Conservation (phyloP, 2,888 invertebrate genomes). For the Dastarcus helophoroides region DNA sequence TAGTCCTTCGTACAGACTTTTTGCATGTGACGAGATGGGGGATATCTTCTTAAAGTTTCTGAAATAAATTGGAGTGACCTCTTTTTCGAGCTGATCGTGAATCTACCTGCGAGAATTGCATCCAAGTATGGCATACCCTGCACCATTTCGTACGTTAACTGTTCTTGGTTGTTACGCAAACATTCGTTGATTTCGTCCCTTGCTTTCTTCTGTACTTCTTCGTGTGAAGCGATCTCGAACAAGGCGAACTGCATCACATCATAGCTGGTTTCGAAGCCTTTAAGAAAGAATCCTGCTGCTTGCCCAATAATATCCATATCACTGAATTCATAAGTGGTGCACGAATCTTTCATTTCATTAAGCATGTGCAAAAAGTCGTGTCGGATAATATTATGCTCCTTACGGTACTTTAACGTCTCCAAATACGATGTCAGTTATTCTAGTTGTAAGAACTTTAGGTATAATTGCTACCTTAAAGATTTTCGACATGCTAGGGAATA, state of each 20-base stretch:
- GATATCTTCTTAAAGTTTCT: neutral
- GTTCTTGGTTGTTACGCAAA: neutral
- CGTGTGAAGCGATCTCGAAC: neutral
- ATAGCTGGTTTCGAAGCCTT: neutral
- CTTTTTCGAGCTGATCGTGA: too few relatives aligned
- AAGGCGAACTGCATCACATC: neutral
- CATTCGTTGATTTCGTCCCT: neutral
- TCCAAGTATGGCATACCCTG: slow-evolving; percentile 1
- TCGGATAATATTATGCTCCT: neutral
- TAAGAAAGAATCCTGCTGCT: neutral
- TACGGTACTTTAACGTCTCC: slow-evolving; percentile 1
- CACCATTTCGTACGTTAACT: neutral
- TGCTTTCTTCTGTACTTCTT: neutral
- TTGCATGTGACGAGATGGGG: neutral
- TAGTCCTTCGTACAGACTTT: slow-evolving; percentile 1
- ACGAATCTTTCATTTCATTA: neutral
- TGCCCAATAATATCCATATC: neutral
- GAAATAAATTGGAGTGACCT: too few relatives aligned
- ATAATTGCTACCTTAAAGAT: neutral
- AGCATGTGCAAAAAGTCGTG: neutral
- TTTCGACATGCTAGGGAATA: neutral
- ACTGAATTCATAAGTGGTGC: neutral
- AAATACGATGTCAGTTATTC: neutral
- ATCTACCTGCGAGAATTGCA: neutral
- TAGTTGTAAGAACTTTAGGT: neutral